Evolutionary conservation across 2,888 invertebrate species (phyloP).

Genomic region (Drosophila histrio): DNA sequence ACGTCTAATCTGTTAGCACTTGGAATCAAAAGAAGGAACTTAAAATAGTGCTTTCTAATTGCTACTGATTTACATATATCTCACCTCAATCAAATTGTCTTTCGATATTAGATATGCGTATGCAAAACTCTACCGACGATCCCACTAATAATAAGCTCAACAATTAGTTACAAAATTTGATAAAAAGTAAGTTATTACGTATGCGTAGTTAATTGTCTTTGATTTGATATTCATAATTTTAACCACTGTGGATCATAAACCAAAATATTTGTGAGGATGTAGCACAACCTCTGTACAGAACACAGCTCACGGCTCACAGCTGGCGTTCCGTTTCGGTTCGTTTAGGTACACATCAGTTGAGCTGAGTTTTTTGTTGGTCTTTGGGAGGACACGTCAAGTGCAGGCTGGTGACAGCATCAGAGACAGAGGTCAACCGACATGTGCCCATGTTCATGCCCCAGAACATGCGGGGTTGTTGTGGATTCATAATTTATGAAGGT

Average conservation of each 20-base stretch:
- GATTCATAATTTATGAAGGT: slow-evolving; percentile 80
- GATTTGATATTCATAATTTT: not conserved
- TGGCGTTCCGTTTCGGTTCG: slow-evolving; percentile 33
- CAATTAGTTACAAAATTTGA: no score
- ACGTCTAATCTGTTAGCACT: no score
- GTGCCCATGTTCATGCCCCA: slow-evolving; percentile 27
- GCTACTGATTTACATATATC: no score
- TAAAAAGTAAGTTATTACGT: not conserved
- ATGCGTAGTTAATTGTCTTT: not conserved
- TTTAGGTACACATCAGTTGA: slow-evolving; percentile 17
- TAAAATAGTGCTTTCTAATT: no score
- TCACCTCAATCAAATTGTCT: no score
- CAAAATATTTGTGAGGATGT: slow-evolving; percentile 26
- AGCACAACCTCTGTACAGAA: slow-evolving; percentile 5
- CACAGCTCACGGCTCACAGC: slow-evolving; percentile 33
- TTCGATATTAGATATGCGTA: no score
- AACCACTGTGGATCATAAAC: slow-evolving; percentile 38
- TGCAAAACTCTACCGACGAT: no score
- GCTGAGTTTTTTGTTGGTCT: slow-evolving; percentile 21
- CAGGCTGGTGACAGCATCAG: slow-evolving; percentile 51
- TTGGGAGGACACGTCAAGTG: slow-evolving; percentile 33
- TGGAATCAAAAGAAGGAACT: no score
- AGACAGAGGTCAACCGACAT: slow-evolving; percentile 60
- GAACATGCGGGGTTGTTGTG: slow-evolving; percentile 48
- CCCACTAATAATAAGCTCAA: no score